These are phyloP conservation scores for Petrocephalus sullivani DNA, from an alignment of 2,797 vertebrate species.

Conservation along the genomic window DNA sequence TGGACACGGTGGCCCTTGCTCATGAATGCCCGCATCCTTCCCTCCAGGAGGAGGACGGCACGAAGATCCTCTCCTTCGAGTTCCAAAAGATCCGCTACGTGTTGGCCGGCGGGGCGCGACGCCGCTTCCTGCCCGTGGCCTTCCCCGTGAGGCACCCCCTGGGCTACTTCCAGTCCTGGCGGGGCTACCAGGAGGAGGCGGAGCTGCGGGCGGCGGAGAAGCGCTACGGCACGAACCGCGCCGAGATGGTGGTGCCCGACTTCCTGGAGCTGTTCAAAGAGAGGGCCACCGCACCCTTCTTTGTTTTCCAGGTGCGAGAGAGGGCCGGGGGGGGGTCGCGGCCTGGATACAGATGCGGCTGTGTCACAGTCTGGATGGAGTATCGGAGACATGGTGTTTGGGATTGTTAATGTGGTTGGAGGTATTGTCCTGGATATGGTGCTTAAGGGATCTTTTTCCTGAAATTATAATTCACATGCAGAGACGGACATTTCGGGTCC, in stretches of 20 bases:
- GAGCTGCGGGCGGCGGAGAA: conserved; percentile 83
- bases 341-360: not conserved
- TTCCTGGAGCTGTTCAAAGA: conserved; percentile 94
- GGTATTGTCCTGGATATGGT: not conserved
- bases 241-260: conserved; percentile 95
- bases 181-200: conserved; percentile 83
- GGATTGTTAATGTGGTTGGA: not conserved
- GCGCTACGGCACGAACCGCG: conserved; percentile 81
- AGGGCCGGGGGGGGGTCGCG: not conserved
- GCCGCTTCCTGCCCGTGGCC: conserved; percentile 74
- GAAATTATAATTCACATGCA: not conserved
- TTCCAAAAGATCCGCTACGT: conserved; percentile 94
- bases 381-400: not conserved
- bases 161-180: conserved; percentile 77
- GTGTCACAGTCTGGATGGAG: not conserved
- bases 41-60: conserved; percentile 72
- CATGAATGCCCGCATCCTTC: not conserved
- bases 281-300: conserved; percentile 91
- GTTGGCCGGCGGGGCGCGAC: conserved; percentile 72
- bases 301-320: conserved; percentile 83
- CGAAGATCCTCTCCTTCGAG: conserved; percentile 75
- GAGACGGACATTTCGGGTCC: too few species aligned
- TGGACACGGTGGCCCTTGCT: not conserved
- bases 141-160: conserved; percentile 75
- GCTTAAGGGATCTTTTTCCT: not conserved